Evolutionary conservation across 2,888 invertebrate genomes (phyloP).

Genomic region (Eubasilissa splendida): DNA sequence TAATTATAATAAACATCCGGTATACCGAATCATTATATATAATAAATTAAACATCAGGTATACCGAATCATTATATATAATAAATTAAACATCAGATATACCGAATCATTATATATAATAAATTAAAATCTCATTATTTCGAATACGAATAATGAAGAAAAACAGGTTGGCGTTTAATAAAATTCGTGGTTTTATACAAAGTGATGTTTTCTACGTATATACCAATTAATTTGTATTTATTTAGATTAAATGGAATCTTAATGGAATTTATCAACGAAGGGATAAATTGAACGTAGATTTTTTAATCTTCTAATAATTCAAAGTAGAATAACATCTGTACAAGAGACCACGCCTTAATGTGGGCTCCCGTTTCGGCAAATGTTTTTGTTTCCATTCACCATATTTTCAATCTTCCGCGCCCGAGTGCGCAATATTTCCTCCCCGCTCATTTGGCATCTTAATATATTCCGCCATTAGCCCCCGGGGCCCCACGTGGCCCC

Average conservation of each 20-base stretch:
- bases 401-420: conserved; percentile 48
- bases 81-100: too few relatives aligned
- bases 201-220: too few relatives aligned
- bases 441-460: conserved; percentile 30
- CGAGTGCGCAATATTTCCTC: conserved; percentile 47
- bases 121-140: too few relatives aligned
- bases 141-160: too few relatives aligned
- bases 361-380: conserved; percentile 42
- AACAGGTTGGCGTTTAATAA: too few relatives aligned
- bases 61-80: too few relatives aligned
- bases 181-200: too few relatives aligned
- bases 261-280: background rate
- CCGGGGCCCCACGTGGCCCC: background rate
- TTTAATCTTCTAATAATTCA: background rate
- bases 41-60: too few relatives aligned
- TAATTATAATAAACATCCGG: too few relatives aligned
- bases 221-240: too few relatives aligned
- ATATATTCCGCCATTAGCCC: conserved; percentile 37
- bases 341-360: conserved; percentile 1
- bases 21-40: too few relatives aligned
- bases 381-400: conserved; percentile 35
- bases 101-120: too few relatives aligned
- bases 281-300: background rate
- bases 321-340: conserved; percentile 8
- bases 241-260: background rate